phyloP scores from a whole-genome alignment of 1,140 invertebrate genomes.

The Aricia agestis region DNA sequence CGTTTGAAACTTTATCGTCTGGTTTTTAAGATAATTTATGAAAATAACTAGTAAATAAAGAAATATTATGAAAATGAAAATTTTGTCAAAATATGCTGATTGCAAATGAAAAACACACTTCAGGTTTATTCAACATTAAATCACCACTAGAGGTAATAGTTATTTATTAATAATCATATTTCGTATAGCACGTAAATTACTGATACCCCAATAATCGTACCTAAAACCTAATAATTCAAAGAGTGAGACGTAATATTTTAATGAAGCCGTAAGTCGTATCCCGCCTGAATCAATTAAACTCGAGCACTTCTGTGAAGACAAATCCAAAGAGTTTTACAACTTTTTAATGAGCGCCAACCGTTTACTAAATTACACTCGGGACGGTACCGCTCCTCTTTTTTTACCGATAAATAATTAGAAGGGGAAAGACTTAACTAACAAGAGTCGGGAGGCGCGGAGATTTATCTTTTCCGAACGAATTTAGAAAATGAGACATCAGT shows the following conservation, averaged over 20 bases:
- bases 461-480: conserved; percentile 73
- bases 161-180: too few species aligned
- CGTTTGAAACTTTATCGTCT: neutral
- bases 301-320: neutral
- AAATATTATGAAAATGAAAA: too few species aligned
- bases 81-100: too few species aligned
- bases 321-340: conserved; percentile 60
- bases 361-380: conserved; percentile 60
- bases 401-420: conserved; percentile 62
- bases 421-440: conserved; percentile 68
- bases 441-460: conserved; percentile 61
- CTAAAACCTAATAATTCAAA: neutral
- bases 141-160: too few species aligned
- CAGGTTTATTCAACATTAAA: too few species aligned
- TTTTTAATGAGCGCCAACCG: conserved; percentile 68
- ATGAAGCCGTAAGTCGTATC: neutral
- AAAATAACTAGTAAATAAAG: neutral
- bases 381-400: conserved; percentile 61
- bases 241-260: neutral
- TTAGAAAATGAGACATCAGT: conserved; percentile 73
- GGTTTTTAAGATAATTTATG: neutral
- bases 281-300: neutral
- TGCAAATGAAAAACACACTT: too few species aligned
- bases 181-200: too few species aligned
- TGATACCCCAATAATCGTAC: neutral